A percentile compares a stretch with the other conserved stretches of the same genome.
phyloP scores from a whole-genome alignment of 2,113 vertebrate genomes.

The Egretta garzetta region DNA sequence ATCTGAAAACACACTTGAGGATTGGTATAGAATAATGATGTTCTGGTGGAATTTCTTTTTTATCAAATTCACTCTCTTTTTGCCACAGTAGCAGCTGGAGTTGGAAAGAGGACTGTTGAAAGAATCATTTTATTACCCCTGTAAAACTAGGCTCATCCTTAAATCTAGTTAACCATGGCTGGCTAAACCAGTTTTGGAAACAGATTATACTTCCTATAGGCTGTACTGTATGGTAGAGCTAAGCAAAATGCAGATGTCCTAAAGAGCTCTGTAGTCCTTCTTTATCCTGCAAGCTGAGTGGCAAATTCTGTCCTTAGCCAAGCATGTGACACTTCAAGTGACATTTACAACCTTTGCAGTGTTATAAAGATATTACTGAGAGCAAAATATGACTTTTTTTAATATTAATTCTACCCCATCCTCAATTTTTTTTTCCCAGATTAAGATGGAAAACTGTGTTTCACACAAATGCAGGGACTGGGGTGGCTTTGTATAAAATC shows the following conservation, averaged over 20 bases:
- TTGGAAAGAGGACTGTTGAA: background rate
- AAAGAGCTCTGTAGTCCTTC: background rate
- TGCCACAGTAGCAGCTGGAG: background rate
- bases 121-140: background rate
- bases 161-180: background rate
- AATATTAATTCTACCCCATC: background rate
- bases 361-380: background rate
- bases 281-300: background rate
- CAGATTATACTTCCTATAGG: background rate
- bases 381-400: background rate
- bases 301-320: background rate
- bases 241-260: background rate
- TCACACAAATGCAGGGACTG: background rate
- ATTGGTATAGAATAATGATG: background rate
- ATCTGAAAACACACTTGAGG: background rate
- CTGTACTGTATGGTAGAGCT: background rate
- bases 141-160: background rate
- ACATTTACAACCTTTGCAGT: background rate
- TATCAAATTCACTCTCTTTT: background rate
- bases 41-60: background rate
- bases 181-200: background rate
- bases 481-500: background rate
- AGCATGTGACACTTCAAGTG: background rate
- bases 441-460: background rate
- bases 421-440: background rate